Evolutionary conservation across 2,113 vertebrate genomes (phyloP), one percentile per base, ranked within the genome.

Genomic region (Rafetus swinhoei): DNA sequence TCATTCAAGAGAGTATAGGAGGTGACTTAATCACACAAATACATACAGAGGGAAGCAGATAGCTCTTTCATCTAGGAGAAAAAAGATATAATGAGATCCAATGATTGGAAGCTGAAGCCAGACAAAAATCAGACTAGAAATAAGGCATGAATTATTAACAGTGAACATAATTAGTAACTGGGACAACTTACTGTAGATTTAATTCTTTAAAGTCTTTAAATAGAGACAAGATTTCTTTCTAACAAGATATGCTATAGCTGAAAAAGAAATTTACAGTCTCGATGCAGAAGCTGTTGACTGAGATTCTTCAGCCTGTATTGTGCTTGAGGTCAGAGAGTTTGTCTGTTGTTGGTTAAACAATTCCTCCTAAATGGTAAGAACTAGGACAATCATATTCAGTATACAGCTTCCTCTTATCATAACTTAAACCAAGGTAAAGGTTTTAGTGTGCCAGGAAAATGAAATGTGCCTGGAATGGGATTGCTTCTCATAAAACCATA

Each of bases 161-260:
- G 85, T 89, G 85, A 25, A 59, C 85, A 84, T 90, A 95, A 96
- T 96, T 94, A 93, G 94, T 96, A 94, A 96, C 8, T 89, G 94
- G 79, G 95, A 95, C 85, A 90, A 85, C 91, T 94, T 95, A 95
- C 89, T 90, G 89, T 85, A 56, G 87, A 79, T 82, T 96, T 84
- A 82, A 87, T 79, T 54, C 55, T 35, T 95, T 52, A 7, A 21
- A 59, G 81, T 74, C 81, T 93, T 90, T 90, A 94, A 96, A 95
- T 79, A 96, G 83, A 84, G 11, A 10, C 7, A 87, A 45, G 50
- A 16, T 79, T 93, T 85, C 79, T 91, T 93, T 82, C 45, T 39
- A 76, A 59, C 69, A 94, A 80, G 76, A 74, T 4, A 6, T 6
- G 39, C 4, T 85, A 55, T 32, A 16, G 85, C 62, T 52, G 60